phyloP scores from a whole-genome alignment of 1,140 invertebrate genomes.

The Procambarus virginalis region DNA sequence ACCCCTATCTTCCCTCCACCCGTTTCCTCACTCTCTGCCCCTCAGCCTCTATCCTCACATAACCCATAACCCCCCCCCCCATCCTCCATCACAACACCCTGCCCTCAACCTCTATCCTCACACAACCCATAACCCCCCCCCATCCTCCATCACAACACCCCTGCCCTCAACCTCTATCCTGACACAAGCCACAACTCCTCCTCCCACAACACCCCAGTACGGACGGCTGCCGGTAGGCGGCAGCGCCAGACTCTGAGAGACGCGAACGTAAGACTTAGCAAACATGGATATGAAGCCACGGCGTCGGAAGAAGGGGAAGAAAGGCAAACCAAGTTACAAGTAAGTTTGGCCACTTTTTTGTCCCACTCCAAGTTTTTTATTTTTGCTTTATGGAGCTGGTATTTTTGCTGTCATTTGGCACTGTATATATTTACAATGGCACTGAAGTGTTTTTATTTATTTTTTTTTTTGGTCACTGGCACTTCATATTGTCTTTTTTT shows the following conservation, averaged over 20 bases:
- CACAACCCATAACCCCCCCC: no score
- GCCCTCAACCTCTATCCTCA: no score
- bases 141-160: no score
- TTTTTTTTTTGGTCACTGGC: not conserved
- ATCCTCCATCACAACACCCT: no score
- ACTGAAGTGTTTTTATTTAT: not conserved
- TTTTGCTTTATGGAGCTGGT: not conserved
- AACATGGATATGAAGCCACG: slow-evolving; percentile 61
- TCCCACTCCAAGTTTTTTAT: slow-evolving; percentile 4
- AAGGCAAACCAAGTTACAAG: slow-evolving; percentile 56
- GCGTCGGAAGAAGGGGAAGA: slow-evolving; percentile 57
- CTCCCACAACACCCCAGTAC: not conserved
- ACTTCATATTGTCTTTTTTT: not conserved
- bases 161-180: no score
- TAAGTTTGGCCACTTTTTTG: slow-evolving; percentile 2
- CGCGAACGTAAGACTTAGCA: slow-evolving; percentile 28
- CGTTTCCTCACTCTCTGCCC: no score
- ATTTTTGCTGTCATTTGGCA: slow-evolving; percentile 13
- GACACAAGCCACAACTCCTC: no score
- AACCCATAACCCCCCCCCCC: no score
- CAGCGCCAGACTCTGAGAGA: not conserved
- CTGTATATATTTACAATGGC: not conserved
- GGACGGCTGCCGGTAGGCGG: not conserved
- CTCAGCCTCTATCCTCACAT: no score
- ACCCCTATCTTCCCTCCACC: no score